Conservation (phyloP, 2,797 vertebrate genomes). For the Phoxinus dragarum region DNA sequence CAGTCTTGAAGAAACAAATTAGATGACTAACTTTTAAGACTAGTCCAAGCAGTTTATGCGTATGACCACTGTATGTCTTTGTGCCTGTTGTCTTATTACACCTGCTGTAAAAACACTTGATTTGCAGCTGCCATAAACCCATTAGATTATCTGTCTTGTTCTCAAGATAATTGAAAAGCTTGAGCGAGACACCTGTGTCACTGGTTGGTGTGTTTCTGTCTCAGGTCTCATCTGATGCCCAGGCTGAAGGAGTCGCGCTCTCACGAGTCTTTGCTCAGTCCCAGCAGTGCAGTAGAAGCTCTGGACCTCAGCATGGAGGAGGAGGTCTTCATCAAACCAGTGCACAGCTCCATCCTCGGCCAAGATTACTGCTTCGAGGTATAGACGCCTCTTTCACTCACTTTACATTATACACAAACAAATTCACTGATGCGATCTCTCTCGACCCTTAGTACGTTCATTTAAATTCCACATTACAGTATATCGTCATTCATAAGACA, state of each 20-base stretch:
- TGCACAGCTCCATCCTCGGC: slow-evolving; percentile 98
- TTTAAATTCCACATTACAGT: slow-evolving; percentile 1
- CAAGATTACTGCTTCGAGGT: slow-evolving; percentile 92
- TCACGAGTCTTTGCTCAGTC: slow-evolving; percentile 99
- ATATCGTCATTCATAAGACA: slow-evolving; percentile 1
- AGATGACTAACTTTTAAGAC: neutral
- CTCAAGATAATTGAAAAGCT: neutral
- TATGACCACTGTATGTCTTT: neutral
- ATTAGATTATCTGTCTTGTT: neutral
- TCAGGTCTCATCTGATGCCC: slow-evolving; percentile 99
- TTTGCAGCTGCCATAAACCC: neutral
- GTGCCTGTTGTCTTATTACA: slow-evolving; percentile 23
- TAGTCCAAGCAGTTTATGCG: neutral
- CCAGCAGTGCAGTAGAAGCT: slow-evolving; percentile 95
- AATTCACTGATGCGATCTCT: neutral
- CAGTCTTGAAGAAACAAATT: neutral
- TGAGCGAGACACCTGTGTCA: neutral
- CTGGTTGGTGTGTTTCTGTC: slow-evolving; percentile 36
- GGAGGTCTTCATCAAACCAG: slow-evolving; percentile 95
- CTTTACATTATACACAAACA: slow-evolving; percentile 17
- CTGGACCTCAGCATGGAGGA: slow-evolving; percentile 99
- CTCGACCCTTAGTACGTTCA: neutral
- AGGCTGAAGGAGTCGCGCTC: slow-evolving; percentile 99
- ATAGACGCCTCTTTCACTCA: neutral
- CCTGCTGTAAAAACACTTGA: neutral